phyloP scores from a whole-genome alignment of 2,888 invertebrate species.

The Ephialtes manifestator region DNA sequence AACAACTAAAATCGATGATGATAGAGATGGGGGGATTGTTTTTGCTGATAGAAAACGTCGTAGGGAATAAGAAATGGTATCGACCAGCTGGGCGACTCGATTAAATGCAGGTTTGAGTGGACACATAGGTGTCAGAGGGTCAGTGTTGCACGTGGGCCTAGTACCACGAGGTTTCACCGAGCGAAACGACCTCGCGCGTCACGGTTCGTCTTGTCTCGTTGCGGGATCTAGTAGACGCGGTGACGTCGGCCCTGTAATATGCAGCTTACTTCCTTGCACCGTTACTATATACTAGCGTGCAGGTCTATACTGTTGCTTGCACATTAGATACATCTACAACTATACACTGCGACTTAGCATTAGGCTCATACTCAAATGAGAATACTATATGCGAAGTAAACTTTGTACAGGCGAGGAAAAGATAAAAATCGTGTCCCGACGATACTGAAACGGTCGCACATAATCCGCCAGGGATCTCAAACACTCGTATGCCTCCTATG shows the following conservation, averaged over 20 bases:
- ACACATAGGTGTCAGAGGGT: neutral
- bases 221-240: conserved; percentile 20
- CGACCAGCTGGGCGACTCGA: neutral
- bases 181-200: conserved; percentile 71
- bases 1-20: too few relatives aligned
- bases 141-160: conserved; percentile 33
- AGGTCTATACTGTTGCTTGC: too few relatives aligned
- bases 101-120: neutral
- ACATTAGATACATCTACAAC: neutral
- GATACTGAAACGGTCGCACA: conserved; percentile 49
- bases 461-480: conserved; percentile 54
- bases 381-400: neutral
- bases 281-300: neutral
- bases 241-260: conserved; percentile 41
- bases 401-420: conserved; percentile 27
- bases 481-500: too few relatives aligned
- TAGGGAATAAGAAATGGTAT: conserved; percentile 1
- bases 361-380: neutral
- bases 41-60: neutral
- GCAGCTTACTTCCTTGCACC: conserved; percentile 31
- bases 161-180: conserved; percentile 64
- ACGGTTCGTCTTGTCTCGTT: conserved; percentile 58
- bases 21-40: too few relatives aligned
- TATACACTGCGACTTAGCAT: neutral
- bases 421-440: conserved; percentile 48